Conservation (phyloP, 1,140 invertebrate species). For the Armadillidium nasatum region DNA sequence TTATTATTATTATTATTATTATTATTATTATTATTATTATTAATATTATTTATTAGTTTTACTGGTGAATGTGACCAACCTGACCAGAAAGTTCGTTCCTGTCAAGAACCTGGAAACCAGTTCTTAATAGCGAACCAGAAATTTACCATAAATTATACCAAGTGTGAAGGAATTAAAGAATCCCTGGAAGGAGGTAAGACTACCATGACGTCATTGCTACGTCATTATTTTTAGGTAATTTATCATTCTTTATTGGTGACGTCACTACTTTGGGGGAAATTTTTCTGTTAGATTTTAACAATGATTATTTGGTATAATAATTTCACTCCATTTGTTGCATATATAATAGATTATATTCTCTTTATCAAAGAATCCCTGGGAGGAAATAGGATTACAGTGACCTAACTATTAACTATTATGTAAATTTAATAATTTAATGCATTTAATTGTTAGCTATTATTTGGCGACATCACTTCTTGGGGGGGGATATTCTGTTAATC, state of each 20-base stretch:
- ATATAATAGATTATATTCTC: no score
- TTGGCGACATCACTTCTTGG: no score
- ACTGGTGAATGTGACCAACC: constrained; percentile 82
- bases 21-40: background rate
- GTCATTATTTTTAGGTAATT: background rate
- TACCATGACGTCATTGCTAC: background rate
- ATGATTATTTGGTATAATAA: no score
- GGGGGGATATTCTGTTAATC: no score
- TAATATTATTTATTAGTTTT: constrained; percentile 56
- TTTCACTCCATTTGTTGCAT: no score
- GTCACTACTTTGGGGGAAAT: no score
- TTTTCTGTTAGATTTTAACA: no score
- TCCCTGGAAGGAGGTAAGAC: constrained; percentile 68
- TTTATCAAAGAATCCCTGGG: no score
- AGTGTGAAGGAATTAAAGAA: constrained; percentile 58
- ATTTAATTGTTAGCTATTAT: no score
- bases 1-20: constrained; percentile 4
- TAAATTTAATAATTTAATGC: no score
- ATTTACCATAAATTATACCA: constrained; percentile 89
- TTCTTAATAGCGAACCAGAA: constrained; percentile 95
- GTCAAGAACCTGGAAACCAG: constrained; percentile 90
- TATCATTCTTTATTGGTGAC: background rate
- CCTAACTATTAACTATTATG: no score
- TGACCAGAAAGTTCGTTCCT: constrained; percentile 84
- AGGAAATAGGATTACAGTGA: no score